Percentiles rank a stretch among this genome's conserved stretches.
These are phyloP conservation scores for Sparidentex hasta DNA, from an alignment of 2,797 vertebrate species.

Conservation along the genomic window DNA sequence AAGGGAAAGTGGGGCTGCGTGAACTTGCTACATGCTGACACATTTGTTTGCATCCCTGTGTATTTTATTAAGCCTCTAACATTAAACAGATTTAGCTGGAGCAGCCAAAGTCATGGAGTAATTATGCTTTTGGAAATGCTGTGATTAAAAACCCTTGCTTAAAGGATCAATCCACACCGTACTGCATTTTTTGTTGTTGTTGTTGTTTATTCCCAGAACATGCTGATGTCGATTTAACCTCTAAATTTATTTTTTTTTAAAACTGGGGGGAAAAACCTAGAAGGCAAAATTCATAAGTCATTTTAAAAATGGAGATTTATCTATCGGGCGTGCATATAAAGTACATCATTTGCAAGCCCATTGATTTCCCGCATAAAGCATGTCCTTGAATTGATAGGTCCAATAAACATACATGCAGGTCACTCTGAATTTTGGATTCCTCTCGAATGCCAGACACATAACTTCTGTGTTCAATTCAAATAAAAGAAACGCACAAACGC, in stretches of 20 bases:
- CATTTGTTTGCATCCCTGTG: constrained; percentile 80
- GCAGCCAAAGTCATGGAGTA: constrained; percentile 79
- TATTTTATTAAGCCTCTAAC: constrained; percentile 80
- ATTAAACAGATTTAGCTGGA: constrained; percentile 79
- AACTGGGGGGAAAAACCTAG: constrained; percentile 7
- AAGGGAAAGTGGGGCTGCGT: constrained; percentile 32
- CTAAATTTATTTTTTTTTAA: constrained; percentile 33
- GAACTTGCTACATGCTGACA: constrained; percentile 77
- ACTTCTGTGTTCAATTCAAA: constrained; percentile 18
- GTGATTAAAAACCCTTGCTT: constrained; percentile 71
- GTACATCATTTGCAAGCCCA: constrained; percentile 73
- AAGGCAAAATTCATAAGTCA: constrained; percentile 61
- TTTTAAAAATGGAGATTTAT: constrained; percentile 71
- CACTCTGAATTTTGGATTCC: constrained; percentile 48
- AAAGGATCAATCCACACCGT: constrained; percentile 67
- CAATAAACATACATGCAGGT: constrained; percentile 64
- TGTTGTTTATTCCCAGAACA: constrained; percentile 70
- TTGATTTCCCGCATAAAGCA: constrained; percentile 65
- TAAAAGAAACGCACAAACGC: constrained; percentile 7
- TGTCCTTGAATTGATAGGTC: constrained; percentile 74
- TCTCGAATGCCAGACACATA: constrained; percentile 37
- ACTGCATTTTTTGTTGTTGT: constrained; percentile 43
- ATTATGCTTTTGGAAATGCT: constrained; percentile 80
- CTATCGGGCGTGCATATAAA: constrained; percentile 74
- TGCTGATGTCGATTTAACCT: constrained; percentile 66